These are phyloP conservation scores for Bos javanicus DNA, from an alignment of 2,113 vertebrate genomes.

Conservation along the genomic window DNA sequence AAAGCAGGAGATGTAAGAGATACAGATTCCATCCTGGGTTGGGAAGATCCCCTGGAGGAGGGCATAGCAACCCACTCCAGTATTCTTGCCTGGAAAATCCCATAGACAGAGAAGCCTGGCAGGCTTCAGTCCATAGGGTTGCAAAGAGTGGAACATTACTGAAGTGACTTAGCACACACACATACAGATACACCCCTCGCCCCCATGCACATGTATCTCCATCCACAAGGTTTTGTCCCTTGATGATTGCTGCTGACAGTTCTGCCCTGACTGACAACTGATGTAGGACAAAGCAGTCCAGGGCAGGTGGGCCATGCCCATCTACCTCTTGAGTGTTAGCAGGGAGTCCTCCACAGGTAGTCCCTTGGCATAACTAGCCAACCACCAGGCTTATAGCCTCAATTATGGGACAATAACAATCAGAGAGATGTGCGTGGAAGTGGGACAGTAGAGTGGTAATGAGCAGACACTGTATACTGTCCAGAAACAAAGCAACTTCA, in stretches of 20 bases:
- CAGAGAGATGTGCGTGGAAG: background rate
- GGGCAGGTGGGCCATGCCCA: no score
- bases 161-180: background rate
- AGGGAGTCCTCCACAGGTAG: background rate
- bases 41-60: background rate
- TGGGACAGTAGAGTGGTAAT: background rate
- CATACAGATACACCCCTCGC: background rate
- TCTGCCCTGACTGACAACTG: background rate
- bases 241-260: background rate
- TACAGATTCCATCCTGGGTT: background rate
- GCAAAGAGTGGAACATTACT: background rate
- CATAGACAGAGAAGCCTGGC: background rate
- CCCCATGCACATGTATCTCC: background rate
- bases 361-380: background rate
- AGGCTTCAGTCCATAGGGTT: background rate
- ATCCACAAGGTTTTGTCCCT: background rate
- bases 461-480: background rate
- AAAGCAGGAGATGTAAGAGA: background rate
- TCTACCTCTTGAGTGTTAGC: background rate
- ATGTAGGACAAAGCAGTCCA: background rate
- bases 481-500: background rate
- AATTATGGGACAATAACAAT: background rate
- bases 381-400: background rate
- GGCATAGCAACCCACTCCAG: background rate
- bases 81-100: background rate